phyloP scores from a whole-genome alignment of 2,888 invertebrate species.

The Monoplex corrugatus region DNA sequence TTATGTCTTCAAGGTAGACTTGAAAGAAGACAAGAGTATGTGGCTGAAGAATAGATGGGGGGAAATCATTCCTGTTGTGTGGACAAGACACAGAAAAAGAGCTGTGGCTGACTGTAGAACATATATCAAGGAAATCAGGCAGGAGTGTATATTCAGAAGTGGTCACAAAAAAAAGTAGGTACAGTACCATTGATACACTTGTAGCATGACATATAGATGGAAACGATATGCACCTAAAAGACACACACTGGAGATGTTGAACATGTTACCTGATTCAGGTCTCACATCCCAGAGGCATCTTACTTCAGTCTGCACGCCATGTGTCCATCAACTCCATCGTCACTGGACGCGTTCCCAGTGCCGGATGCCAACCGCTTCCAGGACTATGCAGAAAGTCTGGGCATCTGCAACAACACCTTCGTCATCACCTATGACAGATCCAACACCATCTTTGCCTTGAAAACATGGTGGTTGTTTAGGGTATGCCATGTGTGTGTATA shows the following conservation, averaged over 20 bases:
- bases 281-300: slow-evolving; percentile 68
- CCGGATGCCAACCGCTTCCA: slow-evolving; percentile 68
- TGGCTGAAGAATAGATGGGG: too few relatives aligned
- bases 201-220: not conserved
- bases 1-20: too few relatives aligned
- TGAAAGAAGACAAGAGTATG: too few relatives aligned
- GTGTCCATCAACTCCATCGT: slow-evolving; percentile 38
- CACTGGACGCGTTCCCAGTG: slow-evolving; percentile 49
- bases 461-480: slow-evolving; percentile 73
- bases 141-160: not conserved
- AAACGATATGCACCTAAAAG: too few relatives aligned
- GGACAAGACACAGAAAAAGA: too few relatives aligned
- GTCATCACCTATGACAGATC: slow-evolving; percentile 70
- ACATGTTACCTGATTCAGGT: slow-evolving; percentile 54
- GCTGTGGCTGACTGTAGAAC: not conserved
- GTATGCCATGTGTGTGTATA: slow-evolving; percentile 59
- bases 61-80: not conserved
- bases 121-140: too few relatives aligned
- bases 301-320: slow-evolving; percentile 65
- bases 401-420: slow-evolving; percentile 67
- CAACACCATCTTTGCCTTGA: slow-evolving; percentile 63
- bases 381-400: slow-evolving; percentile 67
- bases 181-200: not conserved
- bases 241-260: not conserved
- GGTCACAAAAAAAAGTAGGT: too few relatives aligned